Base-by-base conservation (phyloP, 1,140 invertebrate genomes). In the Leptestheria dahalacensis region DNA sequence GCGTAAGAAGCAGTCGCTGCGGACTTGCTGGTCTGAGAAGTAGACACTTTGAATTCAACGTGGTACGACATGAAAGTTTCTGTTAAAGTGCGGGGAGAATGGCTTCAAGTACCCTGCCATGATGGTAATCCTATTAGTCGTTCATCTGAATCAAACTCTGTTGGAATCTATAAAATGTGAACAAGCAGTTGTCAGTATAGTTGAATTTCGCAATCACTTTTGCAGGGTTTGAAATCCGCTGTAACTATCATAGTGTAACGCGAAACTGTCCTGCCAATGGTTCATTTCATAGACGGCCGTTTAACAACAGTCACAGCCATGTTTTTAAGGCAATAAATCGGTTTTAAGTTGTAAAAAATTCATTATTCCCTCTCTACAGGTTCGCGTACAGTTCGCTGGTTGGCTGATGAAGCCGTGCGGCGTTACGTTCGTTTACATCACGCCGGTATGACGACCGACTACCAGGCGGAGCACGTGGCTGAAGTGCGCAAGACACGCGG, bases 51-150 rank as follows among this genome's bases (percentile, higher is more conserved):
- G 33, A 6, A 9, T 15, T 15, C 6, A 41, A 41, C 15, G 6
- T 41, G 51, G 56, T 51, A 48, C 66, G 76, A 49, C 12, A 82
- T 83, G 81, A 82, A 82, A 70, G 68, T 83, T 11, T 82, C 79
- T 9, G 77, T 76, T 25, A 66, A 77, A 58, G 73, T 83, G 50
- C 67, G 78, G 15, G 79, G 77, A 1, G 79, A 81, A 65, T 82
- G 80, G 79, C 73, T 82, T 49, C 78, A 80, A 56, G 75, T 83
- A 6, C 81, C 80, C 3, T 81, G 80, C 66, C 75, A 73, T 59
- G 71, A 74, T 65, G 73, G 74, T 71, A 62, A 67, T 65, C 28
- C n/a, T 29, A 21, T 18, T 21, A 23, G 11, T 15, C 15, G 11
- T 25, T 1, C 28, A 53, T 26, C 15, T 11, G 21, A 53, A 59